Percentiles rank a stretch among this genome's conserved stretches.
phyloP scores from a whole-genome alignment of 2,888 invertebrate genomes.

The Dicranocentrus wangi region DNA sequence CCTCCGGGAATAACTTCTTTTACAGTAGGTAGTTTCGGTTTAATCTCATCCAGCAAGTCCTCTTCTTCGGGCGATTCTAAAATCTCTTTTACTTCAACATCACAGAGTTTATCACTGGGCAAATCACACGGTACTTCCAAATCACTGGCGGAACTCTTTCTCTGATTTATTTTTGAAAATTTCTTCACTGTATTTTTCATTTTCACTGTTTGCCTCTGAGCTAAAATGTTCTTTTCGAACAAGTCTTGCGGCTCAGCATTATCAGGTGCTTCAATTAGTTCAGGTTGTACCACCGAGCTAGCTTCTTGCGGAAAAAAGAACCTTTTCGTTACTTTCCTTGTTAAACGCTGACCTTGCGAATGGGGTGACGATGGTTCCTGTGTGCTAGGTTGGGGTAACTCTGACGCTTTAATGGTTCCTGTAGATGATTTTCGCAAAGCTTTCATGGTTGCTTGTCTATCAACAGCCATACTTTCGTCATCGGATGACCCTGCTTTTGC shows the following conservation, averaged over 20 bases:
- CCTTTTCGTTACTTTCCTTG: conserved; percentile 63
- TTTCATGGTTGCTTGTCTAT: conserved; percentile 67
- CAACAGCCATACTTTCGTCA: conserved; percentile 57
- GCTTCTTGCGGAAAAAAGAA: conserved; percentile 67
- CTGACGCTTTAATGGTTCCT: conserved; percentile 29
- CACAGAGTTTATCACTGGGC: conserved; percentile 51
- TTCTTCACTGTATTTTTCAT: conserved; percentile 33
- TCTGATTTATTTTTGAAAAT: conserved; percentile 38
- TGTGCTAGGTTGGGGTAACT: conserved; percentile 21
- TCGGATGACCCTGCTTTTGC: conserved; percentile 74
- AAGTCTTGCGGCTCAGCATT: conserved; percentile 44
- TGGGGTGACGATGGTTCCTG: background rate
- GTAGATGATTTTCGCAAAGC: conserved; percentile 70
- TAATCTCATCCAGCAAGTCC: conserved; percentile 5
- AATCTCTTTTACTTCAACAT: conserved; percentile 26
- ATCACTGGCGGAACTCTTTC: conserved; percentile 60
- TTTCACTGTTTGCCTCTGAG: conserved; percentile 41
- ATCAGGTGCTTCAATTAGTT: conserved; percentile 47
- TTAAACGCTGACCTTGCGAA: conserved; percentile 34
- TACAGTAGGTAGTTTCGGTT: conserved; percentile 24
- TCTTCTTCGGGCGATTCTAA: conserved; percentile 16
- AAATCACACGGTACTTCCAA: conserved; percentile 50
- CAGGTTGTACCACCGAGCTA: conserved; percentile 52
- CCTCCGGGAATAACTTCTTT: conserved; percentile 20
- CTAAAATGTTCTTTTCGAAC: conserved; percentile 64